A percentile compares a stretch with the other conserved stretches of the same genome.
phyloP scores from a whole-genome alignment of 2,888 invertebrate species.

The Diloba caeruleocephala region DNA sequence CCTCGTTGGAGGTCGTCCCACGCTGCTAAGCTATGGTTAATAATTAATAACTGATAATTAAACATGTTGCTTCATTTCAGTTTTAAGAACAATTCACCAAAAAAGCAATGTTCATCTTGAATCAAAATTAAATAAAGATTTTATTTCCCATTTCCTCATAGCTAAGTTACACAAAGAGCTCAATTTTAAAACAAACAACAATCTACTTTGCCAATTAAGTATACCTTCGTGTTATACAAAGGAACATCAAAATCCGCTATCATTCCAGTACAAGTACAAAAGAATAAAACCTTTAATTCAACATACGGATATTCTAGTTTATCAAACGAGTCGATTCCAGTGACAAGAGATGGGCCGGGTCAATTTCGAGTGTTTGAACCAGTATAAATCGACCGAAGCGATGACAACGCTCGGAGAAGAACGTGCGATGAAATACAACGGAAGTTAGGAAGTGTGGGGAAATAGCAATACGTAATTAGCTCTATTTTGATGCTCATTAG shows the following conservation, averaged over 20 bases:
- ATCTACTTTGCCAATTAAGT: no score
- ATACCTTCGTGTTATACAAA: no score
- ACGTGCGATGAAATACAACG: conserved; percentile 19
- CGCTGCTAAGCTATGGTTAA: no score
- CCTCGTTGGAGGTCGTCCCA: no score
- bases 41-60: no score
- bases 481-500: conserved; percentile 6
- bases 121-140: no score
- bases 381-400: conserved; percentile 37
- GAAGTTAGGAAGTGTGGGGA: conserved; percentile 9
- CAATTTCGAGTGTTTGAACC: conserved; percentile 43
- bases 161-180: no score
- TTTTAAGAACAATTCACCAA: no score
- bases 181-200: no score
- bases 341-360: conserved; percentile 42
- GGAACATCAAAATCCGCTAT: not conserved
- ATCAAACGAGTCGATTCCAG: conserved; percentile 39
- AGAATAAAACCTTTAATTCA: conserved; percentile 10
- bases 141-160: no score
- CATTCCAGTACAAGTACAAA: not conserved
- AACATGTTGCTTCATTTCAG: no score
- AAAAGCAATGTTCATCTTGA: no score
- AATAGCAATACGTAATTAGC: conserved; percentile 24
- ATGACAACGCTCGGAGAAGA: conserved; percentile 17
- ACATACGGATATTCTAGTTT: conserved; percentile 30